These are phyloP conservation scores for Coelopa pilipes DNA, from an alignment of 2,888 invertebrate species.

Conservation along the genomic window DNA sequence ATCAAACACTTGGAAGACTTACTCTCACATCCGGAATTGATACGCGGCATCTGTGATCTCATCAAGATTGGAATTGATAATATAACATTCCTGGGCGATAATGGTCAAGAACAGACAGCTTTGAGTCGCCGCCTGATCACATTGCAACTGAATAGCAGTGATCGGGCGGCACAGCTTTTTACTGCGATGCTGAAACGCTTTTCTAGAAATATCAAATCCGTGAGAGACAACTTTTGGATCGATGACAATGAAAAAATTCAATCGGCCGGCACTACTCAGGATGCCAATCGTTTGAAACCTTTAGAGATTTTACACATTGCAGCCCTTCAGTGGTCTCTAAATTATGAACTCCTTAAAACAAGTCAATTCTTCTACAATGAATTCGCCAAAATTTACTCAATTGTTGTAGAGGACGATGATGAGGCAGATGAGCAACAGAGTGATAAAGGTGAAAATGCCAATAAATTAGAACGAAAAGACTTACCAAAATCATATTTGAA, in stretches of 20 bases:
- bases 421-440: constrained; percentile 39
- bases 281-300: constrained; percentile 37
- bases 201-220: constrained; percentile 23
- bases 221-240: constrained; percentile 38
- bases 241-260: not conserved
- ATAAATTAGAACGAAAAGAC: not conserved
- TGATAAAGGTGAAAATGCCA: constrained; percentile 23
- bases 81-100: constrained; percentile 61
- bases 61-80: constrained; percentile 65
- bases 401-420: constrained; percentile 51
- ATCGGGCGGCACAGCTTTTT: constrained; percentile 55
- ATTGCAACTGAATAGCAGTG: constrained; percentile 60
- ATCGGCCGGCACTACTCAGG: not conserved
- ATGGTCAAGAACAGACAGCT: constrained; percentile 54
- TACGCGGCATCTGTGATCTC: constrained; percentile 62
- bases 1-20: constrained; percentile 62
- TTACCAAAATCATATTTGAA: constrained; percentile 43
- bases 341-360: constrained; percentile 60
- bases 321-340: constrained; percentile 64
- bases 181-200: constrained; percentile 52
- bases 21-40: constrained; percentile 57
- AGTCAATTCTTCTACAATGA: constrained; percentile 61
- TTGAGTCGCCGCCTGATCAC: constrained; percentile 58
- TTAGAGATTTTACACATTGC: constrained; percentile 59
- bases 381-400: constrained; percentile 59